Base-by-base conservation (phyloP, 2,888 invertebrate genomes). In the Drosophila cracens region DNA sequence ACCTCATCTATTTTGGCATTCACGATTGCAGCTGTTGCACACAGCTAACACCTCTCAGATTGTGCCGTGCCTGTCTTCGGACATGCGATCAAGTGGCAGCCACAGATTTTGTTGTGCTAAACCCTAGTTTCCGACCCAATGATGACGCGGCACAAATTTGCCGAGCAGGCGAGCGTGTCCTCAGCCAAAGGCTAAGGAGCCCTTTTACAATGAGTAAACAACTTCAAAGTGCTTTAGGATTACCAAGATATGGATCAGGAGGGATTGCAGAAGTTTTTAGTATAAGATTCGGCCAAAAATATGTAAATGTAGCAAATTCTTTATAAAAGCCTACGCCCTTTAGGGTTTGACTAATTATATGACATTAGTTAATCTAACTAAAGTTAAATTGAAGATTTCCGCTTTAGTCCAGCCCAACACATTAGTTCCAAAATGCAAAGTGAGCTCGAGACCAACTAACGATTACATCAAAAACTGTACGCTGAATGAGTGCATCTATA, bases 71-170 rank as follows among this genome's bases (percentile, higher is more conserved):
- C 31, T 31, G 43, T 58, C 36, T 25, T 8, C n/a, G 54, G 33
- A 29, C 46, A 51, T 70, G 79, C 70, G 65, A 78, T 66, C 79
- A 64, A 68, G 76, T 74, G 74, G 54, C 77, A 64, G 53, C 56
- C 27, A 40, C 21, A 49, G 40, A 38, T 60, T 60, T 48, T 69
- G 65, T 43, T 58, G 48, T 25, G 59, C 65, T 73, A 75, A 84
- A 71, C 74, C 66, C 70, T 71, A 33, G 75, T 71, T 84, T 87
- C 77, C 87, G 82, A 62, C 54, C n/a, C 53, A 33, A 71, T 69
- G 53, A 40, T 84, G 82, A 87, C 87, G 61, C 54, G 70, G 75
- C 82, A 87, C 54, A 80, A 74, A 65, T 5, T 58, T 38, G 56
- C 25, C 38, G 38, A 49, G 49, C 53, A 52, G 54, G 67, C 38